Evolutionary conservation across 1,140 invertebrate species (phyloP), one percentile per base, ranked within the genome.

Genomic region (Euglossa dilemma): DNA sequence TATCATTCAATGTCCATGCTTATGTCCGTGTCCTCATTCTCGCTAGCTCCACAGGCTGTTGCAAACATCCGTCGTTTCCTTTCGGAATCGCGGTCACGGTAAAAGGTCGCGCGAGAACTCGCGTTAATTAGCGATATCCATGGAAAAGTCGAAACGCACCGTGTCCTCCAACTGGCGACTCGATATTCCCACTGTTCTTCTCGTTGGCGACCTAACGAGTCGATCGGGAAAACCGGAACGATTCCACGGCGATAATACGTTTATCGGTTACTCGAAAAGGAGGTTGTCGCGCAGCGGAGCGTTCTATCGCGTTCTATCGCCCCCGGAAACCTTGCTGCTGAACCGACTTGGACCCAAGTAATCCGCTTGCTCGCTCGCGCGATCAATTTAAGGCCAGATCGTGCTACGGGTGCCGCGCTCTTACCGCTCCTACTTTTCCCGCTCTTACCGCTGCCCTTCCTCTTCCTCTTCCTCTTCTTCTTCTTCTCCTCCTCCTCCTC

Each of bases 311-410:
- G 50, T 52, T 36, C 6, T 20, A 57, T 47, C 25, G 18, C 56
- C 16, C 2, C 50, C 61, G 66, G 23, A 63, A 54, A 80, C 18
- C 75, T 90, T 82, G 67, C 88, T 85, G 73, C 84, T 69, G 79
- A 71, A 76, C 70, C 89, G 80, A 89, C 84, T 85, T 85, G 86
- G 85, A 87, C 36, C 85, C 63, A 87, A 93, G 87, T 93, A 92
- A 92, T 83, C 83, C 79, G 85, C 80, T 86, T 83, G 82, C 85
- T 89, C 87, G 84, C 84, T 78, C 64, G 77, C 56, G 36, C 85
- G 87, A 89, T 90, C 87, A 91, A 89, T 91, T 92, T 90, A 92
- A 92, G 75, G 89, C 80, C 89, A 78, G 80, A 88, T 87, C 81
- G 71, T 74, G 74, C 52, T 78, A 64, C 84, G 45, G 47, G 52